These are phyloP conservation scores for Philaethria dido DNA, from an alignment of 2,888 invertebrate species.

Conservation along the genomic window DNA sequence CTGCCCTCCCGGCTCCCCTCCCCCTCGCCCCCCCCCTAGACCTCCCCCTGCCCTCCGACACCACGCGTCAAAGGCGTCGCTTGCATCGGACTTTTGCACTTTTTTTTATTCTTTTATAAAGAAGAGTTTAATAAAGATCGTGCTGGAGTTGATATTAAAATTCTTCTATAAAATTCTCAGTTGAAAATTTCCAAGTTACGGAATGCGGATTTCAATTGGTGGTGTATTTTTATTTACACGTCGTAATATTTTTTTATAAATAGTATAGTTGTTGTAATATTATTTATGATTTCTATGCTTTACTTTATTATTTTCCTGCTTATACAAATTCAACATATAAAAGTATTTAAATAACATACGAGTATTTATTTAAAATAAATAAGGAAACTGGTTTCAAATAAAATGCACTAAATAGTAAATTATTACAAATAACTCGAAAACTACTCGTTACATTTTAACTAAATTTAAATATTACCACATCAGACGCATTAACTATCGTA, in stretches of 20 bases:
- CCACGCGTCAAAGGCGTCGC: constrained; percentile 53
- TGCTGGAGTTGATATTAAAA: constrained; percentile 71
- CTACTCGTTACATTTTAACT: no score
- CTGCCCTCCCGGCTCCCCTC: constrained; percentile 8
- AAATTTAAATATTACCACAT: no score
- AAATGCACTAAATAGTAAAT: no score
- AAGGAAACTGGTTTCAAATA: no score
- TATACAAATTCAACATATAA: neutral
- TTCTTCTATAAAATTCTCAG: constrained; percentile 55
- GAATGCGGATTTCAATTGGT: constrained; percentile 32
- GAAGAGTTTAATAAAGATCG: constrained; percentile 70
- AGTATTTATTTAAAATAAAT: no score
- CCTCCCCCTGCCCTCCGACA: constrained; percentile 40
- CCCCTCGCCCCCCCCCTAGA: constrained; percentile 47
- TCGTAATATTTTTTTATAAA: constrained; percentile 10
- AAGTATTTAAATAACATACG: neutral
- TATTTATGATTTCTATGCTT: neutral
- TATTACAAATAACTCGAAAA: no score
- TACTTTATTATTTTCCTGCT: neutral
- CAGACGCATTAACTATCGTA: no score
- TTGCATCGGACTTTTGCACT: constrained; percentile 62
- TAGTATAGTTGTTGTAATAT: neutral
- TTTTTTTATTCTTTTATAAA: constrained; percentile 55
- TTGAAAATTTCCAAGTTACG: constrained; percentile 28
- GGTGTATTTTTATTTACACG: constrained; percentile 32